Base-by-base conservation (phyloP, 2,113 vertebrate genomes). In the Oriolus oriolus region DNA sequence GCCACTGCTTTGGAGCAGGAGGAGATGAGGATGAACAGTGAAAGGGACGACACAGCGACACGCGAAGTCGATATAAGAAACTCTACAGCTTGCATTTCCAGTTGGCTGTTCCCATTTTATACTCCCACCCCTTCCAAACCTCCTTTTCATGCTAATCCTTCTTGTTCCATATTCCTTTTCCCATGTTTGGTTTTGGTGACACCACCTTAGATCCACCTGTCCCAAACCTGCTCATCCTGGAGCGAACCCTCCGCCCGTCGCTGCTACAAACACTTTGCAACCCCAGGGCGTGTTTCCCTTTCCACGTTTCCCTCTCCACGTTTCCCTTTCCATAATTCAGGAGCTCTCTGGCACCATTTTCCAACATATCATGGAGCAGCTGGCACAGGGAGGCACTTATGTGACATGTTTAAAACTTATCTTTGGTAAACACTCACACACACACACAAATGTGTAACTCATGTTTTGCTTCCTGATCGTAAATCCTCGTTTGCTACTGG, bases 321-420 rank as follows among this genome's bases (percentile, higher is more conserved):
- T 57, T 64, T 41, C 50, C 37, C 31, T 49, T 66, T 42, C 57
- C 37, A 3, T 7, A 56, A 44, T 31, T 61, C 80, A 71, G 91
- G 60, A 85, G 31, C 80, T 70, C 44, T 88, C 84, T 24, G 87
- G 78, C 42, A 37, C 7, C 63, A 53, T 53, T 53, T 53, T 35
- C 63, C 94, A 84, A 75, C 94, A 78, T 53, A 70, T 60, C 76
- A 79, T 8, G n/a, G 69, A 87, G 94, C 96, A 92, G 83, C 74
- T 82, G 84, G 96, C 53, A 76, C 76, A 75, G 93, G 71, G 57
- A 98, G 97, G 98, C 98, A 98, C 97, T 98, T 98, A 78, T 68
- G 93, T 97, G 97, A 96, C 84, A 96, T 93, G 84, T 89, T 97
- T 96, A 89, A 97, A 98, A 98, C 74, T 95, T 82, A 84, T 97